Percentiles rank a stretch among this genome's conserved stretches.
Evolutionary conservation across 2,113 vertebrate genomes (phyloP).

Genomic region (Petrocephalus microphthalmus): DNA sequence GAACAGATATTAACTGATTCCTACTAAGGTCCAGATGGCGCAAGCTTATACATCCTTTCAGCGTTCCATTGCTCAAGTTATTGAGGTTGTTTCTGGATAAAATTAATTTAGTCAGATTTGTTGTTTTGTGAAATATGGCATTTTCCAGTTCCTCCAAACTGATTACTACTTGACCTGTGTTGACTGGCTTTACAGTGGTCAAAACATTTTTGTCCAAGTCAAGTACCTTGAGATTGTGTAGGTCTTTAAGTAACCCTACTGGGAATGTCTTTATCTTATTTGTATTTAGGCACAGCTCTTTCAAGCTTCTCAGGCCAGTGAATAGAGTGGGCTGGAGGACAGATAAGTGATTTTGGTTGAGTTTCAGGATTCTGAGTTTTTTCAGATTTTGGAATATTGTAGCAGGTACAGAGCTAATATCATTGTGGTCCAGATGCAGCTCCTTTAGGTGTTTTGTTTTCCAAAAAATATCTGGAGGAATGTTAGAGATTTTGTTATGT

Average conservation of each 20-base stretch:
- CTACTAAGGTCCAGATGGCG: slow-evolving; percentile 43
- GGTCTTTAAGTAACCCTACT: slow-evolving; percentile 28
- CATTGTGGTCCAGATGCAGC: slow-evolving; percentile 46
- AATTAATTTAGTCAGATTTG: slow-evolving; percentile 35
- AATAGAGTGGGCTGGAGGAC: slow-evolving; percentile 36
- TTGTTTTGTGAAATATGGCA: slow-evolving; percentile 40
- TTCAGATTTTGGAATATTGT: slow-evolving; percentile 37
- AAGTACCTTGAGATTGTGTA: slow-evolving; percentile 33
- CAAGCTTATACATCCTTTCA: slow-evolving; percentile 38
- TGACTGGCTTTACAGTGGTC: slow-evolving; percentile 19
- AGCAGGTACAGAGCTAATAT: slow-evolving; percentile 31
- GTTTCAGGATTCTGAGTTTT: slow-evolving; percentile 31
- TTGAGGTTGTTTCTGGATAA: slow-evolving; percentile 44
- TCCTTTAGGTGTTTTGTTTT: slow-evolving; percentile 36
- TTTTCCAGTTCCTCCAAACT: slow-evolving; percentile 27
- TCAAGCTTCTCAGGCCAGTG: slow-evolving; percentile 31
- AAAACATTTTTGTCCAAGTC: slow-evolving; percentile 42
- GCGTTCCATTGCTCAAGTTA: slow-evolving; percentile 21
- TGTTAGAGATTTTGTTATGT: slow-evolving; percentile 40
- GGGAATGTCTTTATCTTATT: slow-evolving; percentile 42
- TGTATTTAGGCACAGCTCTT: slow-evolving; percentile 38
- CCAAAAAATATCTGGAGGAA: slow-evolving; percentile 38
- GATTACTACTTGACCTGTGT: background rate
- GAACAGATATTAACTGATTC: slow-evolving; percentile 40
- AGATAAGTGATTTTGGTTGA: slow-evolving; percentile 43